Conservation (phyloP, 2,888 invertebrate species). For the Cheilosia soror region DNA sequence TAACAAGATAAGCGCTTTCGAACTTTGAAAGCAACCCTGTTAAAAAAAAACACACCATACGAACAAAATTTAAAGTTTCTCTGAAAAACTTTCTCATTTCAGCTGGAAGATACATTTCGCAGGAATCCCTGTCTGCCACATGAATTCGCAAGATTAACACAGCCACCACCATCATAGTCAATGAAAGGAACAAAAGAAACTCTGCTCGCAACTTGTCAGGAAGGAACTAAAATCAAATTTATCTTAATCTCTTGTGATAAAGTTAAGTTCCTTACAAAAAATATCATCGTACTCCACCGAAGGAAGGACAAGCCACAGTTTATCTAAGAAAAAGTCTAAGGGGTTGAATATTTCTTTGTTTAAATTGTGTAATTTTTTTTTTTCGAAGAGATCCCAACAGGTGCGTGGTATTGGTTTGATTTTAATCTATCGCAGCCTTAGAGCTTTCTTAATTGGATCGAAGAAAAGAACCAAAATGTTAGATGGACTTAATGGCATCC, state of each 20-base stretch:
- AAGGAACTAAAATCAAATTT: conserved; percentile 27
- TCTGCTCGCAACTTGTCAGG: conserved; percentile 17
- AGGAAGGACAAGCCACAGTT: neutral
- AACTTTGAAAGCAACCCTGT: too few species aligned
- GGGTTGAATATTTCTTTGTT: neutral
- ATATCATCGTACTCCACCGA: neutral
- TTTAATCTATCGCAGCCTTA: neutral
- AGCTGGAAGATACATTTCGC: neutral
- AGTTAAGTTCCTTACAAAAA: conserved; percentile 6
- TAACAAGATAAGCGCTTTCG: too few species aligned
- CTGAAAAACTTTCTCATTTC: neutral
- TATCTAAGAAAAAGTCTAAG: neutral
- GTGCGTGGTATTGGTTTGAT: neutral
- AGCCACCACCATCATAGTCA: neutral
- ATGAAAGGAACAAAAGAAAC: conserved; percentile 4
- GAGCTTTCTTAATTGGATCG: neutral
- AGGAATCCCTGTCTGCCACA: neutral
- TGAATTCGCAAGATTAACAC: neutral
- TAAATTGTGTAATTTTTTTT: neutral
- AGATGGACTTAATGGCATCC: neutral
- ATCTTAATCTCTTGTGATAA: conserved; percentile 42
- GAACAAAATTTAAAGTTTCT: conserved; percentile 20
- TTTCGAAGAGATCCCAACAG: conserved; percentile 6
- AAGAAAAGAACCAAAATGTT: neutral
- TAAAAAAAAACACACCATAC: neutral